These are phyloP conservation scores for Rhyacichthys aspro DNA, from an alignment of 2,797 vertebrate genomes.

Conservation along the genomic window DNA sequence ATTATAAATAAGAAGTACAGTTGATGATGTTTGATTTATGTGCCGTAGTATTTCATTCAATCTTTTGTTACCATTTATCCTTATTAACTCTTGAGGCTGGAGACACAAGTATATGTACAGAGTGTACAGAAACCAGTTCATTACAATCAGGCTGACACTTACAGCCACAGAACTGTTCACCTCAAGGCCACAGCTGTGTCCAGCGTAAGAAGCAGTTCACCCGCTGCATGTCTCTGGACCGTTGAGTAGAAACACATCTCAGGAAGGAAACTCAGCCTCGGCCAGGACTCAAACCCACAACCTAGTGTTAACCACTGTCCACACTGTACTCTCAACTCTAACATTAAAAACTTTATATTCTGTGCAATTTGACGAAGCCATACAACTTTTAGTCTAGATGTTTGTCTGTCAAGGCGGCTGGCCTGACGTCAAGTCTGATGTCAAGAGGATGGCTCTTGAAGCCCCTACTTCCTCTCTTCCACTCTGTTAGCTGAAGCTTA, in stretches of 20 bases:
- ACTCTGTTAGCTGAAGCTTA: conserved; percentile 11
- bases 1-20: not conserved
- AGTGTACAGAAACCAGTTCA: not conserved
- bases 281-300: too few species aligned
- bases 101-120: not conserved
- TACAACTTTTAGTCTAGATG: not conserved
- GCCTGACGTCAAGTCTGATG: conserved; percentile 2
- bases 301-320: too few species aligned
- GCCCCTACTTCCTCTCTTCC: conserved; percentile 4
- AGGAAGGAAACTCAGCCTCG: too few species aligned
- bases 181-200: not conserved
- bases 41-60: too few species aligned
- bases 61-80: too few species aligned
- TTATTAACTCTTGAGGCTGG: not conserved
- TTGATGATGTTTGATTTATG: too few species aligned
- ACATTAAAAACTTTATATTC: too few species aligned
- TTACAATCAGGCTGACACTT: not conserved
- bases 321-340: too few species aligned
- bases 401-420: not conserved
- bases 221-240: too few species aligned
- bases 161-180: not conserved
- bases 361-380: too few species aligned
- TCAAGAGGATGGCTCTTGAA: not conserved
- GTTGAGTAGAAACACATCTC: too few species aligned
- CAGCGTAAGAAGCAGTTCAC: not conserved